A percentile compares a stretch with the other conserved stretches of the same genome.
Conservation (phyloP, 2,888 invertebrate species). For the Chromoteleia sp. region DNA sequence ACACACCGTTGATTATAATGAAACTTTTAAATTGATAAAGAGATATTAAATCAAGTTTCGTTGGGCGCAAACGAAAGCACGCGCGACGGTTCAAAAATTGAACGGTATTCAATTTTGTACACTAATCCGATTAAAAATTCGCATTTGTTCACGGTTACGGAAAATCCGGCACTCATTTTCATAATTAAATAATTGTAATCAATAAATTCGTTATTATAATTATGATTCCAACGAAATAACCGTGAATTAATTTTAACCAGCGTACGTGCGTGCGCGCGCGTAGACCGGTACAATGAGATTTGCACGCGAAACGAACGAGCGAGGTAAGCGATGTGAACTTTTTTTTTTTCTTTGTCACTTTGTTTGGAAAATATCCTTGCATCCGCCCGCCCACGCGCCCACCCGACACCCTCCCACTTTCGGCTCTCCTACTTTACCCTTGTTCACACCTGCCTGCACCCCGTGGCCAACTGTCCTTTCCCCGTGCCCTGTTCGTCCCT, state of each 20-base stretch:
- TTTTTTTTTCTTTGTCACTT: neutral
- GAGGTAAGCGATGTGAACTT: neutral
- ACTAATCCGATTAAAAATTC: neutral
- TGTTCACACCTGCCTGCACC: slow-evolving; percentile 69
- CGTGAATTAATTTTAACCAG: neutral
- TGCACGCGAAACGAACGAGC: slow-evolving; percentile 1
- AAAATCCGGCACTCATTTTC: neutral
- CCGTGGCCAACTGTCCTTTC: slow-evolving; percentile 70
- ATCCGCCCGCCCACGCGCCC: neutral
- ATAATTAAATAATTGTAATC: neutral
- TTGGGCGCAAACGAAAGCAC: neutral
- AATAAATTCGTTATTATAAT: neutral
- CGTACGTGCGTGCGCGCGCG: neutral
- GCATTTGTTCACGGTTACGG: neutral
- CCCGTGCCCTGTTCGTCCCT: too few species aligned
- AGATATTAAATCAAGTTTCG: slow-evolving; percentile 11
- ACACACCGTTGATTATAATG: neutral
- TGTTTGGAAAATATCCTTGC: slow-evolving; percentile 11
- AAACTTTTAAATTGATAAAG: slow-evolving; percentile 21
- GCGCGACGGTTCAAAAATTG: neutral
- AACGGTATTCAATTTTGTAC: too few species aligned
- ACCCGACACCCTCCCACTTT: neutral
- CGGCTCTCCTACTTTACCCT: slow-evolving; percentile 19
- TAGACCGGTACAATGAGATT: neutral
- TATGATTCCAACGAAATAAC: neutral